Conservation (phyloP, 2,113 vertebrate genomes). For the Thinocorus orbignyianus region DNA sequence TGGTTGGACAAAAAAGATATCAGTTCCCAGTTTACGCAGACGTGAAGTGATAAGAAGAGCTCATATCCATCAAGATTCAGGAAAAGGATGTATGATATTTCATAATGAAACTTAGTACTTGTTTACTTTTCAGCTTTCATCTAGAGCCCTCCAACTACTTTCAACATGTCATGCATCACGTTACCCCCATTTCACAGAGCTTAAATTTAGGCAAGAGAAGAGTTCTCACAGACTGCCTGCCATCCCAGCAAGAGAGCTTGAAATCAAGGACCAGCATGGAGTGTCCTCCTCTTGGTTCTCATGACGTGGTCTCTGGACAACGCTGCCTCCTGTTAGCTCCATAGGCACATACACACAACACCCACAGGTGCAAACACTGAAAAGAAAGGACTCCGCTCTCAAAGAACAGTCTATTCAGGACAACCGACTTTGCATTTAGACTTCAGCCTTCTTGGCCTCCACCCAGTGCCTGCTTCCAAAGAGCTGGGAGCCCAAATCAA, state of each 20-base stretch:
- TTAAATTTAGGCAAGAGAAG: background rate
- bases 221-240: background rate
- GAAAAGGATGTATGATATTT: background rate
- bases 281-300: background rate
- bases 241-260: background rate
- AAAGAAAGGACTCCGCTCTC: background rate
- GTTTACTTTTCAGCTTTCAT: background rate
- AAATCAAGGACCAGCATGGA: background rate
- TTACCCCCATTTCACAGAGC: background rate
- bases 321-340: background rate
- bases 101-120: background rate
- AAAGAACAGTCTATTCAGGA: conserved; percentile 17
- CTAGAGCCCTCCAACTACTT: background rate
- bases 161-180: background rate
- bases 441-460: conserved; percentile 24
- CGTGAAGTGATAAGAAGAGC: background rate
- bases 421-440: background rate
- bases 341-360: background rate
- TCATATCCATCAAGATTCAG: background rate
- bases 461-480: conserved; percentile 36
- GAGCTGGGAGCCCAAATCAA: conserved; percentile 28
- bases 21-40: background rate
- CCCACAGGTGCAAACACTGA: conserved; percentile 13
- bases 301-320: background rate
- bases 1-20: background rate